These are phyloP conservation scores for Entomobrya proxima DNA, from an alignment of 2,888 invertebrate genomes.

Conservation along the genomic window DNA sequence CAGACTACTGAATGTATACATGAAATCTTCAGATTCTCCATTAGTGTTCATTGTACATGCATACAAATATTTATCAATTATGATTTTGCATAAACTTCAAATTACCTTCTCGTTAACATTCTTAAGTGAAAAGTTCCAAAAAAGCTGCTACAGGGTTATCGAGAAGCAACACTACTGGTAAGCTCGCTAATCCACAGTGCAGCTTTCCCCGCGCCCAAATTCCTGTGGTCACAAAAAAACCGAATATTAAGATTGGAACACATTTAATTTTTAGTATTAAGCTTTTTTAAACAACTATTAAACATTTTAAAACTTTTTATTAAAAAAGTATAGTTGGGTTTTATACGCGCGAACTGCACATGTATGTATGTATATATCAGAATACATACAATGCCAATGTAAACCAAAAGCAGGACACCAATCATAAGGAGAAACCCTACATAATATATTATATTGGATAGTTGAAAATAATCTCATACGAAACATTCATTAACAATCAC, in stretches of 20 bases:
- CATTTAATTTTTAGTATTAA: not conserved
- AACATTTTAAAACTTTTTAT: not conserved
- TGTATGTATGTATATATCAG: no score
- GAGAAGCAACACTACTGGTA: no score
- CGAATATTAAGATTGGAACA: no score
- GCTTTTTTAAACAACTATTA: not conserved
- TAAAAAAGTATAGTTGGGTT: not conserved
- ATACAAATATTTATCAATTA: not conserved
- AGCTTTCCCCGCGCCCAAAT: no score
- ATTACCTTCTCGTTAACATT: constrained; percentile 54
- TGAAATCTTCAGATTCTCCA: no score
- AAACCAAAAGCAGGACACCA: not conserved
- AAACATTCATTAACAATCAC: not conserved
- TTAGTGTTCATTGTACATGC: no score
- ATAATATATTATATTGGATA: not conserved
- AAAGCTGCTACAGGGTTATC: no score
- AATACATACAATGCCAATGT: no score
- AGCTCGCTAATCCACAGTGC: no score
- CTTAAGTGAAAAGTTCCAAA: not conserved
- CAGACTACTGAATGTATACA: no score
- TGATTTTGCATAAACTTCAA: not conserved
- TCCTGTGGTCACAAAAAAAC: no score
- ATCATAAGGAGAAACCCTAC: not conserved
- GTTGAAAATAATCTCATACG: not conserved
- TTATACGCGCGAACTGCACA: constrained; percentile 16